A percentile compares a stretch with the other conserved stretches of the same genome.
Conservation (phyloP, 2,797 vertebrate species). For the Pipistrellus pygmaeus region DNA sequence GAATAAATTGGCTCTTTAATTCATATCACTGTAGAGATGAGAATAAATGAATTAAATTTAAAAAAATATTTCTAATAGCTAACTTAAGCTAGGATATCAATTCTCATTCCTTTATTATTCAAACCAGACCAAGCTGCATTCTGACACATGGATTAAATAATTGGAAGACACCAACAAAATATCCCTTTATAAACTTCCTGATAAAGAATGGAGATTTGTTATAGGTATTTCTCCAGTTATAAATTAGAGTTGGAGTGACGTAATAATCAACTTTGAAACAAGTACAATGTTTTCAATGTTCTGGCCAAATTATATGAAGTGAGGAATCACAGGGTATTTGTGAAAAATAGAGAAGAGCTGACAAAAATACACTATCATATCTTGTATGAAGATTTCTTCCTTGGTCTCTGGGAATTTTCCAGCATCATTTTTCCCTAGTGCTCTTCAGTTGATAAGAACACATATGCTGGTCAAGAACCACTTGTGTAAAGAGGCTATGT, state of each 20-base stretch:
- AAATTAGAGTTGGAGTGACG: not conserved
- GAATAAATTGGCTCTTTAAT: not conserved
- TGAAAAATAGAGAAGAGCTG: not conserved
- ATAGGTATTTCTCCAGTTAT: not conserved
- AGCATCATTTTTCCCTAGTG: not conserved
- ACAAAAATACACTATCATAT: not conserved
- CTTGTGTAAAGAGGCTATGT: not conserved
- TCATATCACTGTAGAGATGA: not conserved
- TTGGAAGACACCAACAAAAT: not conserved
- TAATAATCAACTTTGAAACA: not conserved
- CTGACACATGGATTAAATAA: not conserved
- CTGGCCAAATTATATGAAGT: not conserved
- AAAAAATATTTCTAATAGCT: not conserved
- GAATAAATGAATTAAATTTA: not conserved
- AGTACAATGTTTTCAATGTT: not conserved
- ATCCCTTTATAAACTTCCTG: not conserved
- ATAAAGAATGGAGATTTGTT: not conserved
- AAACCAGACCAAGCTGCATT: not conserved
- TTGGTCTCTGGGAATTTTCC: not conserved
- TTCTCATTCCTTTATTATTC: not conserved
- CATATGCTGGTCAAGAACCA: not conserved
- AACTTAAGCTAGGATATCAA: not conserved
- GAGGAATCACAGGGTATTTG: not conserved
- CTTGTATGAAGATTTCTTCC: not conserved
- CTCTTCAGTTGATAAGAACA: not conserved